Percentiles rank a stretch among this genome's conserved stretches.
Conservation (phyloP, 2,113 vertebrate species). For the Pithys albifrons region DNA sequence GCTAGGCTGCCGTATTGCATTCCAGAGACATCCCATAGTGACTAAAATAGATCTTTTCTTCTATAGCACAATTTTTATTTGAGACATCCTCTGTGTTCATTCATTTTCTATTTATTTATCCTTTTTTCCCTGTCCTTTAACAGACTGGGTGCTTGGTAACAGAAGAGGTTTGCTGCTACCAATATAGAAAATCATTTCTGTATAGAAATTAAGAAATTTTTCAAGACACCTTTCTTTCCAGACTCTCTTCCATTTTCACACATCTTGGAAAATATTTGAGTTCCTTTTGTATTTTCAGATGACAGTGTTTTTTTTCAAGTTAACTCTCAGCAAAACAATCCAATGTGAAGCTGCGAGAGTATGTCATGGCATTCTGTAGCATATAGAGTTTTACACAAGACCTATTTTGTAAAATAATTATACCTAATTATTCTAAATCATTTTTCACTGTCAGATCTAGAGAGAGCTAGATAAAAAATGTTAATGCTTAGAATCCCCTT, state of each 20-base stretch:
- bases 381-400: not conserved
- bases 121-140: not conserved
- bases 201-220: not conserved
- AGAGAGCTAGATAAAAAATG: not conserved
- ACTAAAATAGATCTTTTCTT: not conserved
- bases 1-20: not conserved
- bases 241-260: not conserved
- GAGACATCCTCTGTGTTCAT: not conserved
- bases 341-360: not conserved
- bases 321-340: not conserved
- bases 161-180: not conserved
- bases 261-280: not conserved
- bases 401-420: not conserved
- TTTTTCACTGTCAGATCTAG: not conserved
- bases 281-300: not conserved
- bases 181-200: not conserved
- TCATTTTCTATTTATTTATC: not conserved
- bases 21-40: not conserved
- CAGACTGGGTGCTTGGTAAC: not conserved
- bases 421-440: not conserved
- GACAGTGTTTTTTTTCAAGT: not conserved
- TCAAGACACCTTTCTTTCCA: not conserved
- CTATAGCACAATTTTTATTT: not conserved
- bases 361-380: not conserved
- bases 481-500: not conserved